phyloP scores from a whole-genome alignment of 2,797 vertebrate genomes.

The Lemur catta region DNA sequence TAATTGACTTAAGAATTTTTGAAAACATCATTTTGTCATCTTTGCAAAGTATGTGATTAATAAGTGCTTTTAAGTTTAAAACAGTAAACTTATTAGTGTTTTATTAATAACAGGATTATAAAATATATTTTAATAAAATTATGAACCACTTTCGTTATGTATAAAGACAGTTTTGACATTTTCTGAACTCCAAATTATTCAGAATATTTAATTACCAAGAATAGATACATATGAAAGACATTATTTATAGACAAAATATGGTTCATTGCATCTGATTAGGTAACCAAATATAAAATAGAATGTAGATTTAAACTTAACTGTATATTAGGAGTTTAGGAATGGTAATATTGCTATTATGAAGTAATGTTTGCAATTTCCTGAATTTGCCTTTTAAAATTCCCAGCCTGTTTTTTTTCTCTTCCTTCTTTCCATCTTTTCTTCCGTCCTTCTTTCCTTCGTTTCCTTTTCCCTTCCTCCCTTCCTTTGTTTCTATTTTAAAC shows the following conservation, averaged over 20 bases:
- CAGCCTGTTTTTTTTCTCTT: not conserved
- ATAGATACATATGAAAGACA: not conserved
- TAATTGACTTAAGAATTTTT: not conserved
- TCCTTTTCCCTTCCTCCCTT: not conserved
- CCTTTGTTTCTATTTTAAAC: not conserved
- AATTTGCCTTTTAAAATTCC: not conserved
- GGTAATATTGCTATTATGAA: not conserved
- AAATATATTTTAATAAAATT: not conserved
- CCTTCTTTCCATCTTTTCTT: not conserved
- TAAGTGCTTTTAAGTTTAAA: not conserved
- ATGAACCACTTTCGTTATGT: not conserved
- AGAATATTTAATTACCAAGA: conserved; percentile 4
- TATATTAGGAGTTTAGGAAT: not conserved
- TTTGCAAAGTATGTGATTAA: not conserved
- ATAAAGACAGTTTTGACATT: not conserved
- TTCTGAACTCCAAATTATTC: not conserved
- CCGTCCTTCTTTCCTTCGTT: no score
- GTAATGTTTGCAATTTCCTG: not conserved
- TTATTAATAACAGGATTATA: not conserved
- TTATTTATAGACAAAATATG: not conserved
- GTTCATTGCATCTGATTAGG: not conserved
- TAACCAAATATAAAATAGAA: not conserved
- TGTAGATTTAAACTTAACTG: not conserved
- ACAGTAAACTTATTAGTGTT: not conserved
- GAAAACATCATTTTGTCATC: not conserved